Evolutionary conservation across 2,797 vertebrate species (phyloP).

Genomic region (Melanotaenia parkinsoni): DNA sequence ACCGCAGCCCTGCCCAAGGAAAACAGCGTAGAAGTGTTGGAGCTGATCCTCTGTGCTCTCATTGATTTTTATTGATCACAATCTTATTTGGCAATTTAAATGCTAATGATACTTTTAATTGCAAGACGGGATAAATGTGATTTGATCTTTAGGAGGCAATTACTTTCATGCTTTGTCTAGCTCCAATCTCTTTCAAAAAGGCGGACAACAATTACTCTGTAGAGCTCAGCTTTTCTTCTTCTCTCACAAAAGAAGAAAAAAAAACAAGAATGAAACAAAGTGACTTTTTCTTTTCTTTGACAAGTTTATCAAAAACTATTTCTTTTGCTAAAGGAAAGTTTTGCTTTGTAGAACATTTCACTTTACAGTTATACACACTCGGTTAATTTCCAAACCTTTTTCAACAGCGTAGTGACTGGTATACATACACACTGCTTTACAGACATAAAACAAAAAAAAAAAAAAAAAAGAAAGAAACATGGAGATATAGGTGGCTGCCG

Average conservation of each 20-base stretch:
- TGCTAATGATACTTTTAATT: slow-evolving; percentile 88
- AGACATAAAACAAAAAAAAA: slow-evolving; percentile 28
- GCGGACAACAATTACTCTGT: slow-evolving; percentile 65
- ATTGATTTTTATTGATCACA: slow-evolving; percentile 85
- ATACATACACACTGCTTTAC: slow-evolving; percentile 55
- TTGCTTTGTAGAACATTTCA: slow-evolving; percentile 50
- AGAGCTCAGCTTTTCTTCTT: slow-evolving; percentile 44
- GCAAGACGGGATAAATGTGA: slow-evolving; percentile 77
- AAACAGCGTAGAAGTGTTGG: slow-evolving; percentile 48
- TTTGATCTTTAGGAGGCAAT: slow-evolving; percentile 81
- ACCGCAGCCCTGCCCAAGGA: slow-evolving; percentile 33
- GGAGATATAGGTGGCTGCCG: slow-evolving; percentile 21
- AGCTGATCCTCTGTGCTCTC: slow-evolving; percentile 65
- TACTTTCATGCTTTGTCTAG: slow-evolving; percentile 78
- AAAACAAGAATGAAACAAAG: slow-evolving; percentile 67
- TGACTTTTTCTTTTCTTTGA: slow-evolving; percentile 60
- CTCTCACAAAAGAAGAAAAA: slow-evolving; percentile 52
- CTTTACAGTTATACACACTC: slow-evolving; percentile 66
- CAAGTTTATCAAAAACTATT: slow-evolving; percentile 72
- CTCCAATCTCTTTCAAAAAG: slow-evolving; percentile 67
- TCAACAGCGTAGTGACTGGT: slow-evolving; percentile 42
- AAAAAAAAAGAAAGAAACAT: slow-evolving; percentile 15
- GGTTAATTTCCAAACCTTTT: slow-evolving; percentile 34
- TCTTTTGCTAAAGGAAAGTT: slow-evolving; percentile 32
- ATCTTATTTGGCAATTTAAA: slow-evolving; percentile 87